These are phyloP conservation scores for Saccostrea echinata DNA, from an alignment of 1,140 invertebrate species.

Conservation along the genomic window DNA sequence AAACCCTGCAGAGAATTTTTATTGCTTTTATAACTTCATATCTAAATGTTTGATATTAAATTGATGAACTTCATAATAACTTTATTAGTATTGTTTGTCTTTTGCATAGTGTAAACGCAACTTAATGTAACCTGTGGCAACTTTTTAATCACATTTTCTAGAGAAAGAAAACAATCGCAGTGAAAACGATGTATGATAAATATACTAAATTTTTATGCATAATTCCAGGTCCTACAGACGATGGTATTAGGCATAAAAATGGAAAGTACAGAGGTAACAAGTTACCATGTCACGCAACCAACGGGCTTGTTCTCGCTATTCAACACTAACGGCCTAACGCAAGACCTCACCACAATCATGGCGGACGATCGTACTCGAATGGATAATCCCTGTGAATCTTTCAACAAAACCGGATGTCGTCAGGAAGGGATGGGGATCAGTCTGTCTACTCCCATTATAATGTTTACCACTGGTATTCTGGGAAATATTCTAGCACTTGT, in stretches of 20 bases:
- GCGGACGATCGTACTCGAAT: constrained; percentile 7
- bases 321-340: neutral
- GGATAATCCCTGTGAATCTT: constrained; percentile 34
- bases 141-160: neutral
- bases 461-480: constrained; percentile 73
- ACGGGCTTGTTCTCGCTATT: neutral
- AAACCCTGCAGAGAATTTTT: no score
- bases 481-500: constrained; percentile 78
- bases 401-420: constrained; percentile 57
- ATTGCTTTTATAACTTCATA: no score
- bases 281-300: neutral
- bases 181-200: neutral
- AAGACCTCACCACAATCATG: neutral
- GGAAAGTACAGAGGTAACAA: constrained; percentile 2
- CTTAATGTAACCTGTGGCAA: no score
- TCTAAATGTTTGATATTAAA: no score
- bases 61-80: no score
- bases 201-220: neutral
- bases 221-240: neutral
- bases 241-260: neutral
- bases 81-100: neutral
- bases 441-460: constrained; percentile 70
- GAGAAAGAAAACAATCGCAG: neutral
- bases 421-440: constrained; percentile 65
- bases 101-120: neutral